Evolutionary conservation across 2,888 invertebrate species (phyloP), one percentile per base, ranked within the genome.

Genomic region (Trichopoda pennipes): DNA sequence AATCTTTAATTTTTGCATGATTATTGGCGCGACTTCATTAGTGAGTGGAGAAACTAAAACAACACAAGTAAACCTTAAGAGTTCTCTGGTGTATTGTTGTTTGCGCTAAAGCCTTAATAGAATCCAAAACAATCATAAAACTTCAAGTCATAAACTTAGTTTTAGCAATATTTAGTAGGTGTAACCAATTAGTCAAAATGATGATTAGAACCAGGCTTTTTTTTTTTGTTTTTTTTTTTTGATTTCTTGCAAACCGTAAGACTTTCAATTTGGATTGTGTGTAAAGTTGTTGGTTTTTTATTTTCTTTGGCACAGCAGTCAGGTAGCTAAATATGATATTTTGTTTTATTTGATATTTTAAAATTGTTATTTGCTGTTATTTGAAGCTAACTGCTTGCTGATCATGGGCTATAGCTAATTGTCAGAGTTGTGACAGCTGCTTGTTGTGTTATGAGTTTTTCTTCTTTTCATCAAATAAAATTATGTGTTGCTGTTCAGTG

Each of bases 1-100:
- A 55, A 72, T 19, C 19, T 44, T 69, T 69, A 61, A 60, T 49
- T 72, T 69, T 68, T 47, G 49, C 28, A 35, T 60, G 53, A 35
- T 47, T 47, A 53, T 21, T 55, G 77, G 49, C 81, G 85, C 85
- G 82, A 80, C 85, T 76, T 85, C 83, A 85, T 85, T 85, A 85
- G 78, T 60, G 56, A 9, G 14, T 9, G 35, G 3, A 28, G 42
- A n/a, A 38, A 35, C 35, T 7, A 35, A 35, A 35, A 35, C 1
- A 35, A 3, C 3, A 8, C 1, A 35, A 35, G 9, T 1, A 38
- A 38, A 12, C 8, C 16, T 23, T 7, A 17, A 28, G 35, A 63
- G 61, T n/a, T 79, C 12, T 51, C 28, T 44, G 49, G 14, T 56
- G 32, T 32, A 32, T 7, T 19, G 51, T 28, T 58, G n/a, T n/a